Conservation (phyloP, 2,888 invertebrate genomes). For the Zootermopsis nevadensis region DNA sequence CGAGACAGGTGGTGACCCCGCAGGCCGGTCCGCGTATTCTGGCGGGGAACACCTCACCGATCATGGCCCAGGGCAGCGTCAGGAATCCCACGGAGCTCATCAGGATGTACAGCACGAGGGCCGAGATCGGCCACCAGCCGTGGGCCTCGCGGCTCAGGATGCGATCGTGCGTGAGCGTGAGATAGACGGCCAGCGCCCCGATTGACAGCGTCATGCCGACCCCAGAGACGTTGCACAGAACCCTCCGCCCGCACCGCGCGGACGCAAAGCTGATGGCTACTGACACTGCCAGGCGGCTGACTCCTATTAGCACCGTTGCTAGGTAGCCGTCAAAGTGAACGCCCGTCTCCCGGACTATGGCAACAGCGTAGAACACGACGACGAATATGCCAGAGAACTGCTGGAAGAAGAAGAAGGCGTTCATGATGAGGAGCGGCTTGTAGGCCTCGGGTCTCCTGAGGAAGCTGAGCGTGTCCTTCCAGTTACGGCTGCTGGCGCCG, state of each 20-base stretch:
- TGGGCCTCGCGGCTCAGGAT: conserved; percentile 42
- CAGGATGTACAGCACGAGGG: conserved; percentile 66
- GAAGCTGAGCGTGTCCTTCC: neutral
- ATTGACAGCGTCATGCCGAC: conserved; percentile 67
- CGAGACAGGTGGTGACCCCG: conserved; percentile 64
- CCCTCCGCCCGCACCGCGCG: conserved; percentile 69
- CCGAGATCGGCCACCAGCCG: conserved; percentile 62
- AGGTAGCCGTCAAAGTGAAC: conserved; percentile 64
- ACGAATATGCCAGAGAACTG: conserved; percentile 70
- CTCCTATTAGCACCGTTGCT: conserved; percentile 66
- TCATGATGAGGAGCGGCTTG: conserved; percentile 65
- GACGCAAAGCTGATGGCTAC: conserved; percentile 64
- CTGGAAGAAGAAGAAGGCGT: conserved; percentile 68
- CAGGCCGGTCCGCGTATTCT: conserved; percentile 66
- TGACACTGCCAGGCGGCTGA: conserved; percentile 64
- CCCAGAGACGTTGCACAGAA: conserved; percentile 70
- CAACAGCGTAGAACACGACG: conserved; percentile 69
- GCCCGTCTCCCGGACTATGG: conserved; percentile 65
- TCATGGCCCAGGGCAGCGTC: conserved; percentile 69
- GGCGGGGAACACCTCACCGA: conserved; percentile 68
- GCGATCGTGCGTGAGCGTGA: conserved; percentile 56
- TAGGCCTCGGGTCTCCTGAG: conserved; percentile 59
- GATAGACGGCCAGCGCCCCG: conserved; percentile 64
- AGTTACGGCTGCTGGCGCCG: neutral
- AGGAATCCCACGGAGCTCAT: conserved; percentile 68